Base-by-base conservation (phyloP, 2,888 invertebrate genomes). In the Leuctra nigra region DNA sequence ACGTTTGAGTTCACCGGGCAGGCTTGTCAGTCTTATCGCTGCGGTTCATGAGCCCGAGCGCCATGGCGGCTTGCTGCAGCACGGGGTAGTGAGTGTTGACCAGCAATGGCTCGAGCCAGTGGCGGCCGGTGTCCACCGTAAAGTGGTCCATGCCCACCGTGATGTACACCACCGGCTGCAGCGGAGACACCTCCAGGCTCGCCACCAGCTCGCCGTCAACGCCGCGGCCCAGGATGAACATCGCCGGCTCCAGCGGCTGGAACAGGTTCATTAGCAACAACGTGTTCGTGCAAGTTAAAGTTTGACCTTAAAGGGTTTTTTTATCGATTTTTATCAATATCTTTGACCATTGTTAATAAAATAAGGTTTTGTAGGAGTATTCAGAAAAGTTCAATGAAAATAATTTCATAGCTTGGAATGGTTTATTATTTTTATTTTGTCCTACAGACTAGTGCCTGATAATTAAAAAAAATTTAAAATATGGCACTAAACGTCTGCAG, bases 101-200 rank as follows among this genome's bases (percentile, higher is more conserved):
- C 1, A 60, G 57, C 24, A 56, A 41, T 13, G 53, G 55, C 36
- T 55, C 50, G 48, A 60, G 33, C 44, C 57, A 50, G 24, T 38
- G 23, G 9, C 44, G 46, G 4, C 36, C 23, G 25, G 35, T 38
- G 18, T 35, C 50, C 20, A 50, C 35, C 18, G 29, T 50, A 18
- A 50, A 20, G 20, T 20, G 33, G 6, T 50, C 50, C 33, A 35
- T n/a, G 18, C 50, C 50, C 13, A 50, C 18, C 35, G 50, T 50
- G 33, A 50, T n/a, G 50, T 20, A 20, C 4, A 50, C 50, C 2
- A 50, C 35, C 16, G 50, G 50, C 4, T 22, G 33, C 18, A 33
- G 7, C 1, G 50, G 16, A 2, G 50, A 35, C 14, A 50, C 50
- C 33, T 50, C 50, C 13, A 35, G 20, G 35, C 50, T 50, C 7